Evolutionary conservation across 2,113 vertebrate genomes (phyloP), one percentile per base, ranked within the genome.

Genomic region (Pseudolaguvia tuberculata): DNA sequence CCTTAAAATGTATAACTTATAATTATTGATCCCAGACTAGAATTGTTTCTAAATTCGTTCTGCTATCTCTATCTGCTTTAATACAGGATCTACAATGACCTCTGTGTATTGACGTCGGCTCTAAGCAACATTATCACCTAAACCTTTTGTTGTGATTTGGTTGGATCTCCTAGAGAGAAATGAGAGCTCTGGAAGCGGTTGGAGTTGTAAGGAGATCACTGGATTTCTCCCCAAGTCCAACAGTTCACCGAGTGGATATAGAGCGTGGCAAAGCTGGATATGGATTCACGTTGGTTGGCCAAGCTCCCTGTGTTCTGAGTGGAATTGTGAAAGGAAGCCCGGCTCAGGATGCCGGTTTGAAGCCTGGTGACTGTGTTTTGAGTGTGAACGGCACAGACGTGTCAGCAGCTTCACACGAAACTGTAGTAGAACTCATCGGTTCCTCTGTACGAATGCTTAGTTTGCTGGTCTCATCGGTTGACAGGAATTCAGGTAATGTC

Each of bases 251-350:
- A 0, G 93, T 98, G 79, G 94, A 97, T 83, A 87, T 97, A 48
- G 92, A 92, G 17, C 89, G 95, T 35, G 93, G 96, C 15, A 90
- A 93, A 57, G 88, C 93, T 1, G 96, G 96, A 59, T 98, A 97
- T 39, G 96, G 96, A 0, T 98, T 98, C 76, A 97, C 95, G 5
- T 90, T 98, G n/a, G 86, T 92, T 0, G 96, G 95, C 11, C 95
- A 97, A 86, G 91, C 91, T 14, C 96, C 96, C 0, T 98, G 95
- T 80, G 65, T 95, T 68, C 88, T 98, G 72, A 93, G 94, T 74
- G 89, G 93, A 35, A 95, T 98, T 82, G 84, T 97, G 85, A 90
- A 95, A 67, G 94, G 94, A 52, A 95, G 96, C 76, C 95, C 95
- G 0, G 96, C 95, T 0, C 90, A 94, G 70, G 88, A 91, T 25